Percentiles rank a stretch among this genome's conserved stretches.
Evolutionary conservation across 2,888 invertebrate genomes (phyloP).

Genomic region (Cryptocheilus praepositus): DNA sequence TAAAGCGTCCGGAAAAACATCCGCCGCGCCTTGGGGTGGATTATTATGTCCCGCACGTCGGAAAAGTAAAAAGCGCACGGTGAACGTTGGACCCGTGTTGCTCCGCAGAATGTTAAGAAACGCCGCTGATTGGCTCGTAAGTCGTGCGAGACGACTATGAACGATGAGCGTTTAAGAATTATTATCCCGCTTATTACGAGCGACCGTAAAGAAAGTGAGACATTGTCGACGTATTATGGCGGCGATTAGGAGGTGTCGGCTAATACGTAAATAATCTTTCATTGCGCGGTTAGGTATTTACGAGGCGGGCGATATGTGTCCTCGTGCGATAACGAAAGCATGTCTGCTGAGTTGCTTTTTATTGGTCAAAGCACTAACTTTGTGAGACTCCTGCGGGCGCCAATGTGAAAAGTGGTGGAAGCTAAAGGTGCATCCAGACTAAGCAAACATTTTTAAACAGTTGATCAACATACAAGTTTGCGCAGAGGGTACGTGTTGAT

Average conservation of each 20-base stretch:
- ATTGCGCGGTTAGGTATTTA: slow-evolving; percentile 33
- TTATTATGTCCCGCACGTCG: neutral
- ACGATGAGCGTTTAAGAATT: slow-evolving; percentile 24
- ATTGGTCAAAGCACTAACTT: too few relatives aligned
- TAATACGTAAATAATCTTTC: slow-evolving; percentile 35
- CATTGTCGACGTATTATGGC: slow-evolving; percentile 12
- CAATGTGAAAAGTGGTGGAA: too few relatives aligned
- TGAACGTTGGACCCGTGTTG: too few relatives aligned
- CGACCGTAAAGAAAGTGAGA: slow-evolving; percentile 23
- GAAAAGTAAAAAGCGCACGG: too few relatives aligned
- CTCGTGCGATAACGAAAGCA: neutral
- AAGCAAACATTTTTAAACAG: too few relatives aligned
- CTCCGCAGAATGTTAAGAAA: too few relatives aligned
- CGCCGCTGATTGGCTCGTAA: slow-evolving; percentile 2
- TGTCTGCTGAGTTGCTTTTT: too few relatives aligned
- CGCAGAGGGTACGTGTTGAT: too few relatives aligned
- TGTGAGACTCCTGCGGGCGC: too few relatives aligned
- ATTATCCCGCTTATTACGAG: slow-evolving; percentile 22
- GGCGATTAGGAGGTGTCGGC: slow-evolving; percentile 28
- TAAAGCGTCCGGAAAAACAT: too few relatives aligned
- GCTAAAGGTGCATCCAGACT: too few relatives aligned
- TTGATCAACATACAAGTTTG: too few relatives aligned
- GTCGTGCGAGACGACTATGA: slow-evolving; percentile 15
- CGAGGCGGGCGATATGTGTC: slow-evolving; percentile 26
- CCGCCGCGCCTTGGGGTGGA: neutral